Conservation (phyloP, 2,113 vertebrate species). For the Mirza zaza region DNA sequence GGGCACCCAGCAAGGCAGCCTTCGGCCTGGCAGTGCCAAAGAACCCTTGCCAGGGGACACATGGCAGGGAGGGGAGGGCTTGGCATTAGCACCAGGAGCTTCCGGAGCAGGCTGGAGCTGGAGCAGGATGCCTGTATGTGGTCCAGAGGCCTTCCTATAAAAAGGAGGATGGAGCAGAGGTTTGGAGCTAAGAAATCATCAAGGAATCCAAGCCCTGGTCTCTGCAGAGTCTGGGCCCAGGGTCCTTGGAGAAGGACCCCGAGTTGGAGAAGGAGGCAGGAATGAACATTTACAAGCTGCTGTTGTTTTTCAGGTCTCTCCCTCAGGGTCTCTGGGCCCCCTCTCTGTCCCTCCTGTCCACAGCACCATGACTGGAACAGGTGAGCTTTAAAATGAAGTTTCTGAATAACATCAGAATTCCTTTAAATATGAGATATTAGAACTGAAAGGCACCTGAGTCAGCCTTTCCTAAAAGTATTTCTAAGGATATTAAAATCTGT, state of each 20-base stretch:
- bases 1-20: neutral
- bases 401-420: neutral
- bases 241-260: neutral
- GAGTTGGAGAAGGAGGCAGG: neutral
- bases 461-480: neutral
- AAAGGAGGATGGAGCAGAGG: neutral
- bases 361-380: slow-evolving; percentile 88
- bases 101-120: neutral
- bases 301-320: slow-evolving; percentile 86
- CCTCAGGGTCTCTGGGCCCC: slow-evolving; percentile 93
- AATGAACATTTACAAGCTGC: slow-evolving; percentile 3
- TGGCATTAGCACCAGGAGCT: neutral
- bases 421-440: neutral
- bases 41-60: neutral
- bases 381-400: slow-evolving; percentile 76
- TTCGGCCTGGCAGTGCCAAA: neutral
- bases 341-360: slow-evolving; percentile 87
- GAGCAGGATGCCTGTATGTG: accelerated
- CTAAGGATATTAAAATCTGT: neutral
- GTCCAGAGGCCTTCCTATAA: neutral
- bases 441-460: neutral
- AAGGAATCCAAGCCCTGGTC: neutral
- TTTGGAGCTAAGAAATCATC: neutral
- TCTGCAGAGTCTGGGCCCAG: neutral
- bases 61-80: neutral